A percentile compares a stretch with the other conserved stretches of the same genome.
These are phyloP conservation scores for Trichonephila inaurata DNA, from an alignment of 1,140 invertebrate species.

Conservation along the genomic window DNA sequence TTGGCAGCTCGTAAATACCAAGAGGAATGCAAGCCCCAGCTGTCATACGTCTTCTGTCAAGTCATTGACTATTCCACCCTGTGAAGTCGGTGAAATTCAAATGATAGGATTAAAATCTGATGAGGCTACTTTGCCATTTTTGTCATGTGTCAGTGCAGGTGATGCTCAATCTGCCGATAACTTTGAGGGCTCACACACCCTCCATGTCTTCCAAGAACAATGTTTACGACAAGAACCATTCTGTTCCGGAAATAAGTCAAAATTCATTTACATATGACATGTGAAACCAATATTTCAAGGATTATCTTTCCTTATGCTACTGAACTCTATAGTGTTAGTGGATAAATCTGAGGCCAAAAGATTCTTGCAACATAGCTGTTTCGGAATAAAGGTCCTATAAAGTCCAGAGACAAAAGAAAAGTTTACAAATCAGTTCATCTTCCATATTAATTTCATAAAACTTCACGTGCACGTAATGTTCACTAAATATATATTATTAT, in stretches of 20 bases:
- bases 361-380: not conserved
- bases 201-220: constrained; percentile 2
- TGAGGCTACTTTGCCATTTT: constrained; percentile 54
- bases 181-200: constrained; percentile 40
- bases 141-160: constrained; percentile 44
- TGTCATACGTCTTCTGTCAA: constrained; percentile 58
- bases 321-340: not conserved
- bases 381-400: too few relatives aligned
- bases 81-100: constrained; percentile 56
- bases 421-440: too few relatives aligned
- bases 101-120: constrained; percentile 69
- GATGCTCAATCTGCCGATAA: constrained; percentile 59
- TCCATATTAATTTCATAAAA: too few relatives aligned
- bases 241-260: not conserved
- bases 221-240: constrained; percentile 1
- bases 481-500: too few relatives aligned
- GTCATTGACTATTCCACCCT: constrained; percentile 36
- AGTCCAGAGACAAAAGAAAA: too few relatives aligned
- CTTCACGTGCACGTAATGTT: too few relatives aligned
- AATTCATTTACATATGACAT: constrained; percentile 1
- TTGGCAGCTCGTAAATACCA: constrained; percentile 48
- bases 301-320: not conserved
- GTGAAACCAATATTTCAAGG: not conserved
- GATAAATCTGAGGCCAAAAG: not conserved
- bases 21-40: not conserved